Base-by-base conservation (phyloP, 1,140 invertebrate species). In the Zophobas atratus region DNA sequence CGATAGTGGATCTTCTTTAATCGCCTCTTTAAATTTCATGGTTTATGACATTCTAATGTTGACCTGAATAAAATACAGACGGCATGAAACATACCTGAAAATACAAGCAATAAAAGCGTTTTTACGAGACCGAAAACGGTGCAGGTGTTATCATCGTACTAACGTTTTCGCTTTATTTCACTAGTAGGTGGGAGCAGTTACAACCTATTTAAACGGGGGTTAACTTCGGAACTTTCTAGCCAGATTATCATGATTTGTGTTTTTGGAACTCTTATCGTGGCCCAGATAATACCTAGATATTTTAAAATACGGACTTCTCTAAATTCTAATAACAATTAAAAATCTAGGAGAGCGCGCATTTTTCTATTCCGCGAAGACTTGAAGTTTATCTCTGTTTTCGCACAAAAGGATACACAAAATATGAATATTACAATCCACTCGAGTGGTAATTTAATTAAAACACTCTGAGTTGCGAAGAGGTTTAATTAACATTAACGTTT, bases 201-300 rank as follows among this genome's bases (percentile, higher is more conserved):
- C 60, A 67, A 67, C 60, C 60, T 67, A 67, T 67, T 67, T 67
- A 67, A 55, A 38, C 1, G 60, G 60, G 60, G 60, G 60, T 67
- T 67, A 67, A 67, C 60, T 67, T 67, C 39, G 39, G 60, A 67
- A 67, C 60, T 67, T 67, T 67, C 60, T 67, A 67, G 60, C 60
- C 60, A 67, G 60, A 67, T 67, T 67, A 67, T 46, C 60, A 67
- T 67, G 60, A 67, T 67, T 67, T 67, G 60, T 67, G 60, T 67
- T 67, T 51, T 60, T 67, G 33, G 39, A 46, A 67, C 60, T 67
- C 60, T 67, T 67, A 67, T 67, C 60, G 60, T 67, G 60, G 38
- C 35, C 60, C 39, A 67, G 60, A 67, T 67, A 46, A 67, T 67
- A 48, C 38, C 39, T 8, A 67, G 60, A 67, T 67, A 67, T 67